Conservation (phyloP, 2,888 invertebrate species). For the Anticlea derivata region DNA sequence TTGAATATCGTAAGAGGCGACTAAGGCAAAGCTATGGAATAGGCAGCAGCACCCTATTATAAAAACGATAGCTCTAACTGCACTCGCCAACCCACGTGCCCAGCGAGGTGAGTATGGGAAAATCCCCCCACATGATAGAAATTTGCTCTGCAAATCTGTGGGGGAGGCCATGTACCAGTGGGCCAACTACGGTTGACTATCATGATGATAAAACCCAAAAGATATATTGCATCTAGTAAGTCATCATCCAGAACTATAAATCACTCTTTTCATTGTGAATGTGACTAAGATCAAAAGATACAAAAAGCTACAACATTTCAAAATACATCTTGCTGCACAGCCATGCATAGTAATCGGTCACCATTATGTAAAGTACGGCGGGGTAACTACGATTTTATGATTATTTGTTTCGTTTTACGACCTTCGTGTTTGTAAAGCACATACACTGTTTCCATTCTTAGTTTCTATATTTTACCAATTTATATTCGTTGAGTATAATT, state of each 20-base stretch:
- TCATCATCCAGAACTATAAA: neutral
- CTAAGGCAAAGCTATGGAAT: no score
- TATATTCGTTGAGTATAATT: neutral
- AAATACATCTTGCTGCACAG: conserved; percentile 11
- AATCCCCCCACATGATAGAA: no score
- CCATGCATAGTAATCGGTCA: conserved; percentile 21
- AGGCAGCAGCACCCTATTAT: no score
- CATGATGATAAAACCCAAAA: no score
- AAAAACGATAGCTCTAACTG: no score
- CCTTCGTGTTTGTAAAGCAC: conserved; percentile 13
- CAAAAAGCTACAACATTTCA: conserved; percentile 11
- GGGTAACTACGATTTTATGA: conserved; percentile 20
- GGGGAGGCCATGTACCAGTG: no score
- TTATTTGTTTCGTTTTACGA: conserved; percentile 27
- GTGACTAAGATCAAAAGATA: neutral
- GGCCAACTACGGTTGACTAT: no score
- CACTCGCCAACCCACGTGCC: no score
- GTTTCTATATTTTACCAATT: neutral
- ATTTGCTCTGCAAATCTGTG: no score
- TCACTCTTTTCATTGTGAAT: neutral
- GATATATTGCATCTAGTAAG: no score
- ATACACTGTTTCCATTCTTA: neutral
- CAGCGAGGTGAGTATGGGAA: no score
- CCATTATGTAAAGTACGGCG: conserved; percentile 21
- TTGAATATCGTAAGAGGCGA: no score